A percentile compares a stretch with the other conserved stretches of the same genome.
These are phyloP conservation scores for Dasyprocta punctata DNA, from an alignment of 2,113 vertebrate species.

Conservation along the genomic window DNA sequence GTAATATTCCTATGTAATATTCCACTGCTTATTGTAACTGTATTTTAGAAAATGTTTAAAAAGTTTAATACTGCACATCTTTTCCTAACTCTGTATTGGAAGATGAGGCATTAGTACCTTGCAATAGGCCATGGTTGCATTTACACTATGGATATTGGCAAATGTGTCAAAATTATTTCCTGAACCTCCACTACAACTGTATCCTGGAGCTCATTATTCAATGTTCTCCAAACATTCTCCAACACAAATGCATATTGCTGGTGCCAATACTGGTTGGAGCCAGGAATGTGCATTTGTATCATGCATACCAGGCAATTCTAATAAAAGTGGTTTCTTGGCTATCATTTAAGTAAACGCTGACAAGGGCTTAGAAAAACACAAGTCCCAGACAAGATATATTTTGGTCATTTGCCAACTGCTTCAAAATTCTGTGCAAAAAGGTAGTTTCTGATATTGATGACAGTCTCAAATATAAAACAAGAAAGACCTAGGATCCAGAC, in stretches of 20 bases:
- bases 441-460: background rate
- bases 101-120: background rate
- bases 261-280: background rate
- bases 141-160: background rate
- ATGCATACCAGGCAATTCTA: background rate
- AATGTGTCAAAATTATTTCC: background rate
- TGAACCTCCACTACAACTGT: background rate
- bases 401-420: background rate
- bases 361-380: background rate
- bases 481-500: background rate
- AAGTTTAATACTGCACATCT: accelerated
- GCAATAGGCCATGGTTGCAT: accelerated
- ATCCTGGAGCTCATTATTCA: background rate
- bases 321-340: background rate
- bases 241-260: background rate
- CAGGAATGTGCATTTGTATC: background rate
- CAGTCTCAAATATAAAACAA: background rate
- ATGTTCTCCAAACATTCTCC: background rate
- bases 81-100: background rate
- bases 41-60: background rate
- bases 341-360: background rate
- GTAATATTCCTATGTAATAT: no score
- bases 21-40: background rate
- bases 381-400: accelerated
- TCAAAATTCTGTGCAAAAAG: background rate